phyloP scores from a whole-genome alignment of 1,140 invertebrate species.

The Zophobas atratus region DNA sequence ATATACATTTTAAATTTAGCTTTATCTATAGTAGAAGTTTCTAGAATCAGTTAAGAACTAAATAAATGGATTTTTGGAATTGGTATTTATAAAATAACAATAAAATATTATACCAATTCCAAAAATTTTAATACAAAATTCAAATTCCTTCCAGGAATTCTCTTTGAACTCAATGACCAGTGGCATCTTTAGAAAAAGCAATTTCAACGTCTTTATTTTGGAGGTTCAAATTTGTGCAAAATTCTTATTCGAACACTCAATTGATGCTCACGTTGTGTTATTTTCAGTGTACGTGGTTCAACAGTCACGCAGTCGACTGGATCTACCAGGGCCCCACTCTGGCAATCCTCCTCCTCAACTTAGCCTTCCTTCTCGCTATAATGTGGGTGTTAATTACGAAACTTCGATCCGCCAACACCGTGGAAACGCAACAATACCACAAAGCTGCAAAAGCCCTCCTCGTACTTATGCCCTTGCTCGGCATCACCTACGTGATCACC shows the following conservation, averaged over 20 bases:
- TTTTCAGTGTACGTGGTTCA: slow-evolving; percentile 45
- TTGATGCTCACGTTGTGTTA: background rate
- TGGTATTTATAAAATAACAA: no score
- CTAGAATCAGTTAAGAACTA: no score
- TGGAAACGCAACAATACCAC: slow-evolving; percentile 90
- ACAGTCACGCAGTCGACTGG: slow-evolving; percentile 82
- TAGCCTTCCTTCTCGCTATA: slow-evolving; percentile 89
- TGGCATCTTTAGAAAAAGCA: no score
- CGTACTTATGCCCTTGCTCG: slow-evolving; percentile 89
- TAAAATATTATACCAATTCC: no score
- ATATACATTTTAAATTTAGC: no score
- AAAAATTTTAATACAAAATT: no score
- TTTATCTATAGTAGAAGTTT: no score
- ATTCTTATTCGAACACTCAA: background rate
- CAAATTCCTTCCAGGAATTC: no score
- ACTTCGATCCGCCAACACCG: slow-evolving; percentile 86
- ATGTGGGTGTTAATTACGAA: slow-evolving; percentile 96
- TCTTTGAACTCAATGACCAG: no score
- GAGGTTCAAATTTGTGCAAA: no score
- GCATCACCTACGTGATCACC: slow-evolving; percentile 88
- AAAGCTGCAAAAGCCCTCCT: slow-evolving; percentile 92
- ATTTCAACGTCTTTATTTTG: no score
- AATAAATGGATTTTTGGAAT: no score
- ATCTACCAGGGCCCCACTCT: slow-evolving; percentile 84
- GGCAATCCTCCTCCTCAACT: slow-evolving; percentile 83